A percentile compares a stretch with the other conserved stretches of the same genome.
These are phyloP conservation scores for Brachionichthys hirsutus DNA, from an alignment of 2,113 vertebrate genomes.

Conservation along the genomic window DNA sequence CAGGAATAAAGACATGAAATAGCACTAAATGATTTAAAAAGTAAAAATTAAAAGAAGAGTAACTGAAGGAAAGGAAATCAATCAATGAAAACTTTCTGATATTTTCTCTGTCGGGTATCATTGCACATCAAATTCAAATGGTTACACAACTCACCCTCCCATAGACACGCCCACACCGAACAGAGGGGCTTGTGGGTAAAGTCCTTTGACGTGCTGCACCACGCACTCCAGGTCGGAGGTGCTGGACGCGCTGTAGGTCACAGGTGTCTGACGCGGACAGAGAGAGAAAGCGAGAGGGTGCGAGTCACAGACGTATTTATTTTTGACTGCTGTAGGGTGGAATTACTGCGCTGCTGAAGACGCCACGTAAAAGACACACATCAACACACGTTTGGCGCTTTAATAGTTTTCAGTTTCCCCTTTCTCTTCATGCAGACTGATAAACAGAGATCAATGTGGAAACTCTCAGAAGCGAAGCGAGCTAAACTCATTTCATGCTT, in stretches of 20 bases:
- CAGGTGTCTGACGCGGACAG: conserved; percentile 73
- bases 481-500: too few species aligned
- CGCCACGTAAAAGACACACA: too few species aligned
- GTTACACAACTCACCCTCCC: conserved; percentile 79
- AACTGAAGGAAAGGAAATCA: background rate
- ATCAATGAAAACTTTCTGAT: background rate
- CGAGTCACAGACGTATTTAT: background rate
- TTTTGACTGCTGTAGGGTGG: background rate
- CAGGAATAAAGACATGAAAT: background rate
- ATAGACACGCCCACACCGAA: conserved; percentile 84
- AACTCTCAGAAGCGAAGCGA: background rate
- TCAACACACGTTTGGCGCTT: too few species aligned
- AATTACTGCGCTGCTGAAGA: too few species aligned
- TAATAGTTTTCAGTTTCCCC: background rate
- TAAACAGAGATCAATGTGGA: background rate
- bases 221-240: conserved; percentile 81
- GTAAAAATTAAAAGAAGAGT: background rate
- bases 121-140: background rate
- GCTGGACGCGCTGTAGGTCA: conserved; percentile 79
- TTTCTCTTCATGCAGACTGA: too few species aligned
- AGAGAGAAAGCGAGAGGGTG: background rate
- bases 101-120: background rate
- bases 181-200: conserved; percentile 71
- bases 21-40: background rate
- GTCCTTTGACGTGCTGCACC: conserved; percentile 74